Base-by-base conservation (phyloP, 2,113 vertebrate genomes). In the Podarcis cretensis region DNA sequence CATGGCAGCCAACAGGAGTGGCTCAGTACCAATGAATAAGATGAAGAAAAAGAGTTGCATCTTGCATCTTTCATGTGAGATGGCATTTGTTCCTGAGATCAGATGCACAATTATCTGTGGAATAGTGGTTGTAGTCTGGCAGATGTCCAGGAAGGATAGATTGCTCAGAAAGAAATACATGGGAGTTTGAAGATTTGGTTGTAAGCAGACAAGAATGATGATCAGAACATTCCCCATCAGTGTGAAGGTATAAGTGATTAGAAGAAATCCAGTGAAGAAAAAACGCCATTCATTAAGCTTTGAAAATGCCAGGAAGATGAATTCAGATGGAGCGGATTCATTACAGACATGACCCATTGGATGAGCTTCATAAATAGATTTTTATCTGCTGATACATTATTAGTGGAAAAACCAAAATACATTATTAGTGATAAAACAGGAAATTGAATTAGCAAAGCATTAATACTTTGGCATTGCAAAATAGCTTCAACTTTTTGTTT, bases 1-100 rank as follows among this genome's bases (percentile, higher is more conserved):
- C 92, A 94, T 91, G 1, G 93, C 90, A 21, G 84, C 90, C 84
- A 94, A 69, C 68, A 94, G 30, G 54, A 88, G 91, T 78, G 88
- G 92, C n/a, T 95, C 94, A 63, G 88, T 87, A 0, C 83, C 79
- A 23, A 54, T 20, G 37, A 87, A 82, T 10, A 43, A 16, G 5
- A 87, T 13, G n/a, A 63, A 65, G 27, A 40, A 71, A 81, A 75
- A 87, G 59, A 43, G 14, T n/a, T 74, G 86, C 37, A 32, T 40
- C 57, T 23, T 81, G 35, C 79, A 87, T 40, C 54, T 40, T 81
- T 2, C 18, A 20, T 81, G 37, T n/a, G 86, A 73, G 57, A 82
- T 82, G 14, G 30, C 20, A 30, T 65, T 83, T 81, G 23, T 43
- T 48, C 80, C 87, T 88, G 69, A 88, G 71, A 74, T 16, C 63